A percentile compares a stretch with the other conserved stretches of the same genome.
Evolutionary conservation across 2,797 vertebrate species (phyloP).

Genomic region (Catharus ustulatus): DNA sequence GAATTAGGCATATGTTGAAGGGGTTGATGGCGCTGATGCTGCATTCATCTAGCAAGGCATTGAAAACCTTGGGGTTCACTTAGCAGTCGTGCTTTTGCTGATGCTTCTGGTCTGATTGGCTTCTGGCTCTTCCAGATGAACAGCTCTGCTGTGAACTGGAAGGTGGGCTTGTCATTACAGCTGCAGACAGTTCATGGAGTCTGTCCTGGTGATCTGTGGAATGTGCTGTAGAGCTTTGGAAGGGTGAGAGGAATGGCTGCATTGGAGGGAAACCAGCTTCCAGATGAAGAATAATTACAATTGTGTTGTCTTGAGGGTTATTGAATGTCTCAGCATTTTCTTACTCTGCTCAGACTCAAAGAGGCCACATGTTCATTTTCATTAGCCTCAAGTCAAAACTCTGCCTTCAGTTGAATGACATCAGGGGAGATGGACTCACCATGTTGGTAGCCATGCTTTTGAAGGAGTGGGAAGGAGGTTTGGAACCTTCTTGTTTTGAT

Average conservation of each 20-base stretch:
- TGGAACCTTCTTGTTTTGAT: not conserved
- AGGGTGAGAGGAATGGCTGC: not conserved
- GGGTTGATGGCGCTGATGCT: not conserved
- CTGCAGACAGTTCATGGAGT: not conserved
- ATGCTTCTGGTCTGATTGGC: not conserved
- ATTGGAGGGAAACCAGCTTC: not conserved
- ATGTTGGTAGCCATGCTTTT: not conserved
- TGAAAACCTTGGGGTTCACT: constrained; percentile 14
- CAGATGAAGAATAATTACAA: not conserved
- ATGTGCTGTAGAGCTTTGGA: not conserved
- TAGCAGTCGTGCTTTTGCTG: not conserved
- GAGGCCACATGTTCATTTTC: not conserved
- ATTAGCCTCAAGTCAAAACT: not conserved
- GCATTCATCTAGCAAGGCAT: not conserved
- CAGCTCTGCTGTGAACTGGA: not conserved
- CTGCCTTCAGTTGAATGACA: not conserved
- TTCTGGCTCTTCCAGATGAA: not conserved
- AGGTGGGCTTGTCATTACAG: not conserved
- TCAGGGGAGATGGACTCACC: not conserved
- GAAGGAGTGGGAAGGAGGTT: not conserved
- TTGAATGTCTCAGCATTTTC: not conserved
- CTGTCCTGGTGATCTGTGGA: not conserved
- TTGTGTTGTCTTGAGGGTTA: not conserved
- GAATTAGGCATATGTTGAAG: constrained; percentile 34
- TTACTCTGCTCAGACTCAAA: accelerated